Percentiles rank a stretch among this genome's conserved stretches.
Conservation (phyloP, 2,888 invertebrate genomes). For the Ephialtes manifestator region DNA sequence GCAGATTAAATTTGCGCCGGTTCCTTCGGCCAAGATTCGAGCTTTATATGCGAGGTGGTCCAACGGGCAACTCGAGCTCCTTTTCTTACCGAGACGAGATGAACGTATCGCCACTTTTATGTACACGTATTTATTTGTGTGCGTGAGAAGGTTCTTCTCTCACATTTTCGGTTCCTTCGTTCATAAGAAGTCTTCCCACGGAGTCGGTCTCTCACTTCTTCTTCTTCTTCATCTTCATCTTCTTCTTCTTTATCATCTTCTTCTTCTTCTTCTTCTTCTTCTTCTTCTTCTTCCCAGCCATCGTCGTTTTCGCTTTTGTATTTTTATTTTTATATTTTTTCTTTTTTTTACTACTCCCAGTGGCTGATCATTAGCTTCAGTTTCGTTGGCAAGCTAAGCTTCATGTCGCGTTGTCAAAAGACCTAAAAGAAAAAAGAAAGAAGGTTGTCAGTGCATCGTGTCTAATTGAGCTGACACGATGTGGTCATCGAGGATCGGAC, state of each 20-base stretch:
- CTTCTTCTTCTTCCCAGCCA: slow-evolving; percentile 45
- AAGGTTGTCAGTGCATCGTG: slow-evolving; percentile 8
- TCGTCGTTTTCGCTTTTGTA: slow-evolving; percentile 57
- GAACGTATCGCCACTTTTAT: slow-evolving; percentile 41
- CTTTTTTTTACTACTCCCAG: slow-evolving; percentile 47
- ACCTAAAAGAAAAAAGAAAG: slow-evolving; percentile 34
- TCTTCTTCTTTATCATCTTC: slow-evolving; percentile 8
- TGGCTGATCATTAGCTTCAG: slow-evolving; percentile 70
- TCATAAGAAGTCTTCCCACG: slow-evolving; percentile 70
- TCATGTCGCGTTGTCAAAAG: slow-evolving; percentile 45
- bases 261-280: slow-evolving; percentile 34
- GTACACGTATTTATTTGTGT: slow-evolving; percentile 12
- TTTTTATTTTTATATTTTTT: slow-evolving; percentile 35
- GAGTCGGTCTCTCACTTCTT: slow-evolving; percentile 66
- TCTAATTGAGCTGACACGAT: slow-evolving; percentile 12
- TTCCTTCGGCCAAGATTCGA: slow-evolving; percentile 60
- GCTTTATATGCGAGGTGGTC: slow-evolving; percentile 64
- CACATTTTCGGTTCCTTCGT: slow-evolving; percentile 22
- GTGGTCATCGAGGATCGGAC: background rate
- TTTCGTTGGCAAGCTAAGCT: slow-evolving; percentile 67
- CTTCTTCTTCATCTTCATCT: slow-evolving; percentile 55
- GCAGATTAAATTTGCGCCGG: slow-evolving; percentile 64
- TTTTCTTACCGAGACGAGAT: slow-evolving; percentile 52
- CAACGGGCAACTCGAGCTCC: slow-evolving; percentile 68
- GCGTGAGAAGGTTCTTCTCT: slow-evolving; percentile 41